A percentile compares a stretch with the other conserved stretches of the same genome.
These are phyloP conservation scores for Brachyhypopomus occidentalis DNA, from an alignment of 2,113 vertebrate genomes.

Conservation along the genomic window DNA sequence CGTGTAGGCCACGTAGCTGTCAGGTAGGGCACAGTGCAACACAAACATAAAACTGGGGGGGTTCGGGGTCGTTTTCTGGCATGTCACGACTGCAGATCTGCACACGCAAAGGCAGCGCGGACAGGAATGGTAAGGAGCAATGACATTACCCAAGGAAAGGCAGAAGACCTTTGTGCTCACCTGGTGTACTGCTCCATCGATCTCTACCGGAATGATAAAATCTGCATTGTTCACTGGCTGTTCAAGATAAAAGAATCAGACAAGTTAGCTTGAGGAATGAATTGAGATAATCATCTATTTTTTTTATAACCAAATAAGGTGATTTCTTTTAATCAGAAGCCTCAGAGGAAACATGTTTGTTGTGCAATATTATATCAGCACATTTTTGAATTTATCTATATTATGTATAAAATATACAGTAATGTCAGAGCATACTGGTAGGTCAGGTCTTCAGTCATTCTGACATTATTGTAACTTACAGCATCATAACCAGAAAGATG, in stretches of 20 bases:
- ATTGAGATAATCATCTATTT: no score
- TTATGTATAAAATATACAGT: background rate
- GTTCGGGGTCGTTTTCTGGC: background rate
- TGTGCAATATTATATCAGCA: no score
- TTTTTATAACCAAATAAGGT: no score
- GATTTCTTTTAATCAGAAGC: no score
- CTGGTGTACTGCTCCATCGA: conserved; percentile 89
- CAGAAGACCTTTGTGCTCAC: conserved; percentile 64
- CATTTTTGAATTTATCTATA: background rate
- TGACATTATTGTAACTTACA: conserved; percentile 45
- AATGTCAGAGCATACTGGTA: conserved; percentile 5
- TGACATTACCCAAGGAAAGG: background rate
- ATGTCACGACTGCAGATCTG: background rate
- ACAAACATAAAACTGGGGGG: conserved; percentile 31
- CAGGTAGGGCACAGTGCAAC: conserved; percentile 44
- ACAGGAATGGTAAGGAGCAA: background rate
- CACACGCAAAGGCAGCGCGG: background rate
- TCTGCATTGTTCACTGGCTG: conserved; percentile 92
- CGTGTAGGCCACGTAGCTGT: conserved; percentile 59
- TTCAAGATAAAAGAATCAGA: conserved; percentile 35
- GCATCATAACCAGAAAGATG: conserved; percentile 48
- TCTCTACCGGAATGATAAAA: conserved; percentile 94
- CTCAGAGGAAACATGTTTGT: no score
- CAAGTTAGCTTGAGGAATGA: background rate
- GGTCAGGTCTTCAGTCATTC: conserved; percentile 1